Evolutionary conservation across 1,140 invertebrate genomes (phyloP).

Genomic region (Limonius californicus): DNA sequence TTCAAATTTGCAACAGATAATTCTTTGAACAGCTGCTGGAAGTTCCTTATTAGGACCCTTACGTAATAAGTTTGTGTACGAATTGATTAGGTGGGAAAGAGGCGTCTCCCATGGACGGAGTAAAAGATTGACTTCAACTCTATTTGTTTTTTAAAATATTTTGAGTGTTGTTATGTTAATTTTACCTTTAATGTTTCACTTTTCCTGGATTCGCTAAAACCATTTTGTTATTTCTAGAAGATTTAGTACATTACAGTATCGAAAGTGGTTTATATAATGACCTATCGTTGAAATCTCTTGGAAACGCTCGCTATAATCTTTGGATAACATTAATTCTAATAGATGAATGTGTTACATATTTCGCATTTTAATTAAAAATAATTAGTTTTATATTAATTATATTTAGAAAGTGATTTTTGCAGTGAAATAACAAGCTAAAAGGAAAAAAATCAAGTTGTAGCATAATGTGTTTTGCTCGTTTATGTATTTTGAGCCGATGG

Average conservation of each 20-base stretch:
- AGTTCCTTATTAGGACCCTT: background rate
- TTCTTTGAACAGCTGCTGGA: background rate
- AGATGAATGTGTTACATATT: background rate
- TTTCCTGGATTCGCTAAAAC: background rate
- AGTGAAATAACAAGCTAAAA: background rate
- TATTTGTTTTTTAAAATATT: background rate
- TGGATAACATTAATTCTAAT: background rate
- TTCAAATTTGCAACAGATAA: background rate
- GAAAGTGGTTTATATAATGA: too few species aligned
- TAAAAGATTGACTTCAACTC: too few species aligned
- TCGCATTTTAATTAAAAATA: background rate
- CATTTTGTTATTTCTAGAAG: background rate
- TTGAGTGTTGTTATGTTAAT: too few species aligned
- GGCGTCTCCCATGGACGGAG: background rate
- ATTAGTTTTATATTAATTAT: too few species aligned
- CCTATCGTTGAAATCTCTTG: background rate
- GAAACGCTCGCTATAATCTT: background rate
- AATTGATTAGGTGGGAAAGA: background rate
- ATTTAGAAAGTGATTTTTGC: too few species aligned
- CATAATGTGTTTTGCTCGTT: too few species aligned
- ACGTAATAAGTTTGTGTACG: background rate
- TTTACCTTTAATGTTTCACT: too few species aligned
- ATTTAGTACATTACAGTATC: too few species aligned
- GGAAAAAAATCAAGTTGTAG: too few species aligned
- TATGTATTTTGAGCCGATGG: too few species aligned